These are phyloP conservation scores for Rutilus rutilus DNA, from an alignment of 2,113 vertebrate genomes.

Conservation along the genomic window DNA sequence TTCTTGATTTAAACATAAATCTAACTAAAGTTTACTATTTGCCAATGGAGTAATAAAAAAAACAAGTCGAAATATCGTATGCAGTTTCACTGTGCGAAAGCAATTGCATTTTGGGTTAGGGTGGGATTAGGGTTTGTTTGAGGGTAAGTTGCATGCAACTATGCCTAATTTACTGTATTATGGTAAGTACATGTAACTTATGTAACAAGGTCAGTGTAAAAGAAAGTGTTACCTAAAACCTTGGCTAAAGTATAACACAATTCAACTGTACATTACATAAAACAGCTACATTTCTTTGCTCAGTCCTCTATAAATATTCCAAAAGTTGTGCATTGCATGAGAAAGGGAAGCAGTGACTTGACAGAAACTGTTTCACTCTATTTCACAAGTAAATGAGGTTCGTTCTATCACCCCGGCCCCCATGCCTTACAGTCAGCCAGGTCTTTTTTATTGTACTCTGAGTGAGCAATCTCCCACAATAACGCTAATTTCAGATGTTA, in stretches of 20 bases:
- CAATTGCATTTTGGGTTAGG: not conserved
- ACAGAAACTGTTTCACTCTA: constrained; percentile 3
- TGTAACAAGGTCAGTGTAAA: no score
- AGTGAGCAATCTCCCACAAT: constrained; percentile 38
- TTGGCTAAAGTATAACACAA: not conserved
- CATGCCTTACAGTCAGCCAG: not conserved
- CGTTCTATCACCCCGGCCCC: not conserved
- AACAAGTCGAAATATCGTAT: not conserved
- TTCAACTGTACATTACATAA: not conserved
- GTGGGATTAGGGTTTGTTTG: no score
- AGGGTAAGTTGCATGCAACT: no score
- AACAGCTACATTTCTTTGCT: not conserved
- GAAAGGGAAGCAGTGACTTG: not conserved
- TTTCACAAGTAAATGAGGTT: constrained; percentile 32
- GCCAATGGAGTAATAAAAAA: not conserved
- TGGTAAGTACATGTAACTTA: no score
- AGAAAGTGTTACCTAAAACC: not conserved
- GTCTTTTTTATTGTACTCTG: constrained; percentile 33
- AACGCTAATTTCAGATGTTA: constrained; percentile 46
- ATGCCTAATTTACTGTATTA: no score
- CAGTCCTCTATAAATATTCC: constrained; percentile 32
- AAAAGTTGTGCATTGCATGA: not conserved
- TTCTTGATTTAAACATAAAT: not conserved
- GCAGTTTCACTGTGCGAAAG: not conserved
- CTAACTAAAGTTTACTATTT: not conserved